A percentile compares a stretch with the other conserved stretches of the same genome.
phyloP scores from a whole-genome alignment of 2,113 vertebrate species.

The Pseudorectes ferrugineus region DNA sequence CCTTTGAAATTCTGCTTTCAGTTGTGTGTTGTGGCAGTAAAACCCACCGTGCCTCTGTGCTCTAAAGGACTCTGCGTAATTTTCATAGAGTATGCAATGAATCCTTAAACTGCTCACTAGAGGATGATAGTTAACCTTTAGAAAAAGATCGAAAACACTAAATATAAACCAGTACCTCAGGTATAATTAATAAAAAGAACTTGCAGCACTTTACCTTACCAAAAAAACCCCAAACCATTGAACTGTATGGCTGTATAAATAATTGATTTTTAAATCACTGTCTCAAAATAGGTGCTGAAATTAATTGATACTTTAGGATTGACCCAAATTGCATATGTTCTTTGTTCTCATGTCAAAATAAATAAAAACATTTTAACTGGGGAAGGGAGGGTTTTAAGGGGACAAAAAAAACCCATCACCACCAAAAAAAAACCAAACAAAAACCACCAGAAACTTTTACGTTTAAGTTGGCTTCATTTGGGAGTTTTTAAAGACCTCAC shows the following conservation, averaged over 20 bases:
- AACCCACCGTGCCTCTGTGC: background rate
- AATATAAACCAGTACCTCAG: background rate
- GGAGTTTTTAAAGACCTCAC: background rate
- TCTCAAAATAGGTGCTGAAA: background rate
- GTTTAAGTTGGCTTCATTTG: background rate
- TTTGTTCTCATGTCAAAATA: background rate
- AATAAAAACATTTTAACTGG: background rate
- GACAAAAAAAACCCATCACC: background rate
- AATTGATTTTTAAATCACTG: background rate
- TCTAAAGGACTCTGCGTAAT: background rate
- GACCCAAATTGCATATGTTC: background rate
- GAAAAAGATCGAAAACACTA: background rate
- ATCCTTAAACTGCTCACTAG: background rate
- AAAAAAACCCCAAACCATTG: background rate
- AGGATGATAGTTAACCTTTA: background rate
- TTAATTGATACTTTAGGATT: background rate
- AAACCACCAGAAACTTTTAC: background rate
- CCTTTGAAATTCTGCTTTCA: background rate
- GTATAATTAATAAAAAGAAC: background rate
- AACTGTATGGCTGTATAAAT: background rate
- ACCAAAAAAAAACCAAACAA: no score
- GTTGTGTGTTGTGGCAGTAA: background rate
- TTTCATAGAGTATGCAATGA: background rate
- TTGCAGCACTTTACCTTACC: background rate
- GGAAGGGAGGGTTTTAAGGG: accelerated